Evolutionary conservation across 2,888 invertebrate species (phyloP), one percentile per base, ranked within the genome.

Genomic region (Pterostichus niger): DNA sequence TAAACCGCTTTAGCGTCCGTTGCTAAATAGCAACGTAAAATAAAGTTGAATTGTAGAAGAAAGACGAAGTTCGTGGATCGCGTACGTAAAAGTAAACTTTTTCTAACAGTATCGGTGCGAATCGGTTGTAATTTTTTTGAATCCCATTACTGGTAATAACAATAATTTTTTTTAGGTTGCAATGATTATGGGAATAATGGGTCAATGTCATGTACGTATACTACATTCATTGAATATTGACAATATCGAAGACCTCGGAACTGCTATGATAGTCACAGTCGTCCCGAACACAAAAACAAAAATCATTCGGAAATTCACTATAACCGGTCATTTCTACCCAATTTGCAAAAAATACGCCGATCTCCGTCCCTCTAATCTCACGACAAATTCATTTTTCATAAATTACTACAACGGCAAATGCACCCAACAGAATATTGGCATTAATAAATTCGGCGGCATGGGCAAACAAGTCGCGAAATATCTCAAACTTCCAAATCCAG

Each of bases 101-200:
- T 2, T 24, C 24, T 24, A 3, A 24, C 24, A 24, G 24, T 2
- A 24, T 2, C 24, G 3, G 24, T 24, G 24, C 24, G 24, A 24
- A 24, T 24, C 24, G 24, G 24, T 24, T 24, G 24, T 24, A 24
- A 24, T 24, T 24, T 24, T 24, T 24, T 24, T 24, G 24, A 24
- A 24, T 24, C 24, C 24, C 24, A 24, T 24, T 24, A 24, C 24
- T 24, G 24, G 24, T 24, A 24, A 24, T 24, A 24, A 24, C 24
- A 24, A 24, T 24, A 24, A 24, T 46, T 59, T 40, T 40, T 40
- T 40, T 40, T n/a, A 85, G 83, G 83, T 84, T 54, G 82, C 77
- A 15, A 56, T 82, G 49, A 86, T 85, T 77, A 78, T 85, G 52
- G 85, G 84, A 33, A 82, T 86, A 61, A 75, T 82, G 40, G 85